phyloP scores from a whole-genome alignment of 2,888 invertebrate species.

The Eucriotettix oculatus region DNA sequence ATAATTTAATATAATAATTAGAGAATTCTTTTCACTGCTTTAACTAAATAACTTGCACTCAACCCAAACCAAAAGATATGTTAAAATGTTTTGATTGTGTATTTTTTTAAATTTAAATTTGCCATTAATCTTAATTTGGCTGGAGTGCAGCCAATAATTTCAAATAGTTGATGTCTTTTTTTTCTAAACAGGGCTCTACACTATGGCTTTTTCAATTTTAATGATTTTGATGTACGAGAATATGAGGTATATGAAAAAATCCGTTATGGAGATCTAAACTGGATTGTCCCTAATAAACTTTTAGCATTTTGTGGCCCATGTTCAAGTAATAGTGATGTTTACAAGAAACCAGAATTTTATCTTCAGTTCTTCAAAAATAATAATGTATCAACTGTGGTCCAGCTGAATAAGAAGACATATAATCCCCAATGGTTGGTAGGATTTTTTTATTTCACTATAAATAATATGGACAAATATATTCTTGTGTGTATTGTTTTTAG shows the following conservation, averaged over 20 bases:
- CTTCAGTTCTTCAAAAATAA: constrained; percentile 68
- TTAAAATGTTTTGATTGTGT: no score
- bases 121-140: not conserved
- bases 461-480: not conserved
- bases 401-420: constrained; percentile 71
- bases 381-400: constrained; percentile 62
- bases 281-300: constrained; percentile 57
- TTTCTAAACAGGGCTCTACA: constrained; percentile 33
- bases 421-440: constrained; percentile 31
- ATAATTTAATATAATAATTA: no score
- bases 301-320: constrained; percentile 78
- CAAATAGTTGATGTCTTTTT: not conserved
- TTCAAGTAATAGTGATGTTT: constrained; percentile 33
- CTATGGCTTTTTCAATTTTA: constrained; percentile 63
- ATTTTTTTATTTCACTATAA: not conserved
- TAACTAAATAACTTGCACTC: not conserved
- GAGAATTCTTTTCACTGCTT: not conserved
- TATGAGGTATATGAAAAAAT: constrained; percentile 69
- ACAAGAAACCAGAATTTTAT: constrained; percentile 62
- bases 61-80: no score
- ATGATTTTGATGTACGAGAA: constrained; percentile 66
- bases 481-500: constrained; percentile 20
- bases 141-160: not conserved
- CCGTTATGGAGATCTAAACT: constrained; percentile 76
- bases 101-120: no score